Evolutionary conservation across 2,113 vertebrate species (phyloP).

Genomic region (Octodon degus): DNA sequence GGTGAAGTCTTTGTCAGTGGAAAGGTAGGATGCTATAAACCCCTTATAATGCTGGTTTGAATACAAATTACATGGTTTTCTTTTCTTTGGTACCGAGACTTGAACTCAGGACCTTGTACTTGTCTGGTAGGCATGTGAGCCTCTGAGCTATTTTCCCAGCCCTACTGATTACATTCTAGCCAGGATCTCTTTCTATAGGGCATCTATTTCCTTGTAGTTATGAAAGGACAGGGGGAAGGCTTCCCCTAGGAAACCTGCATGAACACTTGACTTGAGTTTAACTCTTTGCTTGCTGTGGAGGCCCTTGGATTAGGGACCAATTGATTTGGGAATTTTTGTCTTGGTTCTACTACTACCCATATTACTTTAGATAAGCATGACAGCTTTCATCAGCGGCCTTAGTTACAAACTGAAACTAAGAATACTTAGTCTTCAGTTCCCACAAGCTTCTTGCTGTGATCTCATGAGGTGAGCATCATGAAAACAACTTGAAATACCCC

Average conservation of each 20-base stretch:
- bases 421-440: not conserved
- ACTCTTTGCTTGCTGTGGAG: not conserved
- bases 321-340: not conserved
- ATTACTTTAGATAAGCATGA: constrained; percentile 23
- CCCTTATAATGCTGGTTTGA: not conserved
- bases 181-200: not conserved
- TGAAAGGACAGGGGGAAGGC: not conserved
- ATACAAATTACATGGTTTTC: not conserved
- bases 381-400: not conserved
- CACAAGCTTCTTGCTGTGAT: not conserved
- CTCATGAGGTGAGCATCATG: not conserved
- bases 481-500: constrained; percentile 15
- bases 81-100: too few relatives aligned
- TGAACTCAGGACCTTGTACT: too few relatives aligned
- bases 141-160: too few relatives aligned
- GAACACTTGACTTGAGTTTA: not conserved
- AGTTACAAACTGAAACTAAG: not conserved
- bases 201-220: constrained; percentile 1
- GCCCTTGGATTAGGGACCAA: not conserved
- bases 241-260: not conserved
- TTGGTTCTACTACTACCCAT: not conserved
- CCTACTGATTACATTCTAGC: not conserved
- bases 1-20: not conserved
- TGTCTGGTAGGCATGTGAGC: too few relatives aligned
- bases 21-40: not conserved